Evolutionary conservation across 2,113 vertebrate species (phyloP).

Genomic region (Octodon degus): DNA sequence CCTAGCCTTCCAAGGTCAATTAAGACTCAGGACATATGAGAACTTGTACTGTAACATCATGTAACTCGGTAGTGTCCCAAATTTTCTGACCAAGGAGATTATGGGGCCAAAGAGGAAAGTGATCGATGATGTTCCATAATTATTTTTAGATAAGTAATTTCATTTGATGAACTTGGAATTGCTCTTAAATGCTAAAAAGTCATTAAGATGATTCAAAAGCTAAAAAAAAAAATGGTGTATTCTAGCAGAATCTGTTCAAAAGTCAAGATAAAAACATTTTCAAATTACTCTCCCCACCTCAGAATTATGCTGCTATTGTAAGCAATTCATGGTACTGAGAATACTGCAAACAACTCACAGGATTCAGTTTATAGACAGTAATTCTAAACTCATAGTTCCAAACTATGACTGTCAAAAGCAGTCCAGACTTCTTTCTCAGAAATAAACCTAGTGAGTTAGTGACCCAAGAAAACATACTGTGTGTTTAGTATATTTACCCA

Average conservation of each 20-base stretch:
- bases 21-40: no score
- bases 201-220: constrained; percentile 41
- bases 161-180: constrained; percentile 1
- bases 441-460: constrained; percentile 76
- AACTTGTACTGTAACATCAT: no score
- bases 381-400: constrained; percentile 24
- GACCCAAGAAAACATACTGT: constrained; percentile 58
- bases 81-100: no score
- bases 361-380: background rate
- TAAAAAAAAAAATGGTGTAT: constrained; percentile 42
- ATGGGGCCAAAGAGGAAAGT: no score
- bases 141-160: constrained; percentile 26
- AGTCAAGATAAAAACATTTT: constrained; percentile 20
- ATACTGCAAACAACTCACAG: constrained; percentile 11
- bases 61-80: no score
- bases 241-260: constrained; percentile 23
- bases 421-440: constrained; percentile 23
- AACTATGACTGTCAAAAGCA: constrained; percentile 22
- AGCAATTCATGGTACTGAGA: background rate
- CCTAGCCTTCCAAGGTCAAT: no score
- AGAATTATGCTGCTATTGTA: constrained; percentile 18
- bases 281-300: constrained; percentile 11
- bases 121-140: background rate
- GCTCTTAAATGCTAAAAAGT: constrained; percentile 29
- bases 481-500: constrained; percentile 71